Base-by-base conservation (phyloP, 2,888 invertebrate species). In the Drosophila setosimentum region DNA sequence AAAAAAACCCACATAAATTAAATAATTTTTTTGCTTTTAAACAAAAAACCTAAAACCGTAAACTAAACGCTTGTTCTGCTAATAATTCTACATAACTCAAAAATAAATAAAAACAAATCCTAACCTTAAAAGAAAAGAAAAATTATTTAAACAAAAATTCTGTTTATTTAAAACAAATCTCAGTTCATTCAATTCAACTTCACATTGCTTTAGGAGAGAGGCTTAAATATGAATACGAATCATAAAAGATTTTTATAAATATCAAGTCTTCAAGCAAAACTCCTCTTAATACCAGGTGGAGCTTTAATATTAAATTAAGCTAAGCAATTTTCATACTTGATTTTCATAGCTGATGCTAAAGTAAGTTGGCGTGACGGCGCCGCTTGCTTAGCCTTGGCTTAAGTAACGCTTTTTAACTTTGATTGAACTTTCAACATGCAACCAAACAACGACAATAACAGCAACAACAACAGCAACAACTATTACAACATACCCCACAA, bases 341-440 rank as follows among this genome's bases (percentile, higher is more conserved):
- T 49, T 72, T 72, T 58, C 29, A 49, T 53, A 59, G 57, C 59
- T 40, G 40, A 49, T 33, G 58, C 64, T 37, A 53, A 63, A 58
- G 45, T 45, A 24, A n/a, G 54, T 65, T 80, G 80, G 58, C 78
- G 87, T 88, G 89, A 83, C 81, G 89, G 81, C 75, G 89, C 81
- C 87, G 78, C 79, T 84, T 87, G 82, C 87, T 89, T 89, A 84
- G 87, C 89, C 89, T 89, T 84, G 78, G 78, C 77, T 78, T 80
- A 65, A 77, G 80, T 73, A 80, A 78, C 50, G 80, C 80, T 80
- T 76, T 77, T 76, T 80, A 76, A 72, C 78, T 84, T 89, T 84
- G 84, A 89, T 84, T 84, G 84, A 84, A 84, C 84, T 89, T 87
- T 89, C 72, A 80, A 78, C 84, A 84, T 84, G 84, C 84, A 84